Evolutionary conservation across 2,113 vertebrate genomes (phyloP).

Genomic region (Strix uralensis): DNA sequence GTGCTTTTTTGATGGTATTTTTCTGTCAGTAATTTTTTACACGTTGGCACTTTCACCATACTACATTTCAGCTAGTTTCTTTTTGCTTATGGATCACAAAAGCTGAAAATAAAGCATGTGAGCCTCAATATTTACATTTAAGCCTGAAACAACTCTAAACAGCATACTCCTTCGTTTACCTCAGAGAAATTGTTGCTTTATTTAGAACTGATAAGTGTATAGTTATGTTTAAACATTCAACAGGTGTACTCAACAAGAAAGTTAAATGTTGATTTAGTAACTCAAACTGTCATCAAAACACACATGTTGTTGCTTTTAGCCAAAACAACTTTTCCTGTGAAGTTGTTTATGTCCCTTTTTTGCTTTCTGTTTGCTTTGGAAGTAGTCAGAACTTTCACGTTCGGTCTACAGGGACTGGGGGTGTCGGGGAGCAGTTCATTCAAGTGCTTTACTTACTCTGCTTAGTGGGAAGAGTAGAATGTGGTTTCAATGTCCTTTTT

Average conservation of each 20-base stretch:
- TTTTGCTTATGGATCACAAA: background rate
- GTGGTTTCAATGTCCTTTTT: background rate
- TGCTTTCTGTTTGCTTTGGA: background rate
- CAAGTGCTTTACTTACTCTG: background rate
- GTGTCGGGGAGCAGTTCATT: background rate
- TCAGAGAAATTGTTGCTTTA: background rate
- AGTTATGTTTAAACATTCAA: constrained; percentile 24
- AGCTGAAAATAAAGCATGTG: background rate
- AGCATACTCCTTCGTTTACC: background rate
- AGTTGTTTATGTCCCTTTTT: background rate
- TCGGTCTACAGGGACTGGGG: background rate
- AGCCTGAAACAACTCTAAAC: background rate
- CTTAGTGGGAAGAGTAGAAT: background rate
- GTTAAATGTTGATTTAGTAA: constrained; percentile 38
- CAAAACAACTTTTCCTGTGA: background rate
- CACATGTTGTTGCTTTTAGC: background rate
- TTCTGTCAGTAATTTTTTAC: background rate
- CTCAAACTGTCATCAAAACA: background rate
- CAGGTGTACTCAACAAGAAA: background rate
- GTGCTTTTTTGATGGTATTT: background rate
- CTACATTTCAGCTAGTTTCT: background rate
- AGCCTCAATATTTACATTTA: background rate
- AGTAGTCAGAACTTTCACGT: background rate
- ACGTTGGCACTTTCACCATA: accelerated
- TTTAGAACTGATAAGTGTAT: background rate